Base-by-base conservation (phyloP, 2,113 vertebrate genomes). In the Oophaga pumilio region DNA sequence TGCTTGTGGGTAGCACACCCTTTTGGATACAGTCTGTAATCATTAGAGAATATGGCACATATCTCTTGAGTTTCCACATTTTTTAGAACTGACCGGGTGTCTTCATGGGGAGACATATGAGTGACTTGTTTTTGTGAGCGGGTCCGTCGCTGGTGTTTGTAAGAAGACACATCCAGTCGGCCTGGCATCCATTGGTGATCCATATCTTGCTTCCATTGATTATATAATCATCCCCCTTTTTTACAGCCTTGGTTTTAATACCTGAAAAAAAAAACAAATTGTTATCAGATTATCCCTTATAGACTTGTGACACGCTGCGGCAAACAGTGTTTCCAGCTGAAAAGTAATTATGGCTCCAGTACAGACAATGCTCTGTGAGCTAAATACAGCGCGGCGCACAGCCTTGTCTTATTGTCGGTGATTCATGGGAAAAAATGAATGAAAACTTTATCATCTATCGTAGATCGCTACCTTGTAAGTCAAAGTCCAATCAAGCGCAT, bases 171-270 rank as follows among this genome's bases (percentile, higher is more conserved):
- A 96, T 96, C 95, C 94, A 95, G 89, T 97, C 95, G 0, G 94
- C 96, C 90, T 96, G 95, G 82, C 91, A 92, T 2, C 96, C 93
- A 0, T 89, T 95, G 0, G 95, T 96, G 33, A 93, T 95, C 95
- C 96, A 97, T 95, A 96, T 97, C 90, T 97, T 97, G 1, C 96
- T 93, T 0, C 95, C 96, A 18, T 94, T 96, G 87, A 97, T 94
- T 57, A 97, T 84, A 14, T 93, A 95, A 1, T 97, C 95, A 68
- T 95, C 89, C 0, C 94, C 95, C 88, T 95, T 93, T 77, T 90
- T 95, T 83, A 95, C 93, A 0, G 96, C 96, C 17, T 91, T 96
- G 0, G 95, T 97, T 90, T 92, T 94, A 76, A 96, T 97, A 89
- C 85, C 96, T 97, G 26, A 24, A 12, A 57, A 79, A 76, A 24